phyloP scores from a whole-genome alignment of 2,113 vertebrate genomes.

The Oryzias melastigma region DNA sequence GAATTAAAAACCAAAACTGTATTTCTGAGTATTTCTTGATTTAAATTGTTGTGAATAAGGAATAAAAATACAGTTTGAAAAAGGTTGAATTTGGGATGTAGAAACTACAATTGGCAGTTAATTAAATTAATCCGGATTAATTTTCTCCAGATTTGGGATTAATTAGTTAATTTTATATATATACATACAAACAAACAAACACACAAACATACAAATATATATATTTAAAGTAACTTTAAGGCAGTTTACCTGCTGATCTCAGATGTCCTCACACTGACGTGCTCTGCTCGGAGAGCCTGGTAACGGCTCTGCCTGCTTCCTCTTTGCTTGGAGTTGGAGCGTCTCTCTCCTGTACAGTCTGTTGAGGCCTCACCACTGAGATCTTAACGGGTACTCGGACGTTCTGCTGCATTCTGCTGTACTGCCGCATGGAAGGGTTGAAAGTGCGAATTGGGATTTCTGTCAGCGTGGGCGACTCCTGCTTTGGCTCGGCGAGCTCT shows the following conservation, averaged over 20 bases:
- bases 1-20: too few relatives aligned
- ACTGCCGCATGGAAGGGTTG: slow-evolving; percentile 81
- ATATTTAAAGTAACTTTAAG: not conserved
- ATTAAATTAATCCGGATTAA: too few relatives aligned
- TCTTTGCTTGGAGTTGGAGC: slow-evolving; percentile 76
- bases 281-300: slow-evolving; percentile 82
- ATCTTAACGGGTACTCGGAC: slow-evolving; percentile 65
- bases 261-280: slow-evolving; percentile 70
- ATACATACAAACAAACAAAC: too few relatives aligned
- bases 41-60: too few relatives aligned
- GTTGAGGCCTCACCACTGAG: slow-evolving; percentile 74
- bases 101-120: too few relatives aligned
- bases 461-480: slow-evolving; percentile 57
- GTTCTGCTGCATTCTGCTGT: slow-evolving; percentile 80
- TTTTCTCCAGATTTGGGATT: too few relatives aligned
- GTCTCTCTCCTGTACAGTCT: slow-evolving; percentile 66
- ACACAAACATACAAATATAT: too few relatives aligned
- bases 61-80: too few relatives aligned
- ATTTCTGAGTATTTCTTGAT: too few relatives aligned
- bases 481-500: slow-evolving; percentile 79
- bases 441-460: slow-evolving; percentile 71
- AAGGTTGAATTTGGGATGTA: too few relatives aligned
- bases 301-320: slow-evolving; percentile 75
- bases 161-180: too few relatives aligned
- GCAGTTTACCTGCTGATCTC: slow-evolving; percentile 57